These are phyloP conservation scores for Mactromeris polynyma DNA, from an alignment of 2,888 invertebrate genomes.

Conservation along the genomic window DNA sequence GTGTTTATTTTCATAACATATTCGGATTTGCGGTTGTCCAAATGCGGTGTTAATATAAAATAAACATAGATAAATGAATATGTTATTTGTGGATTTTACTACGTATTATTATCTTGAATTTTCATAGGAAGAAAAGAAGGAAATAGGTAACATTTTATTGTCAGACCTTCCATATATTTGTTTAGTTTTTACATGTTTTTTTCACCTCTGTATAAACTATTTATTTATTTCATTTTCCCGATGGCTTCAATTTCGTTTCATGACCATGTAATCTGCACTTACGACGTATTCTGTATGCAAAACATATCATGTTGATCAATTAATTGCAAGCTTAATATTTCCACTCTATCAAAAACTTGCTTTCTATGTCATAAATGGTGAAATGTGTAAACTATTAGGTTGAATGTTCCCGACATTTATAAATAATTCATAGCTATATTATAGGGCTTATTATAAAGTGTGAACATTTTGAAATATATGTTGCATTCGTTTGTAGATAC, in stretches of 20 bases:
- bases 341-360: too few species aligned
- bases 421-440: too few species aligned
- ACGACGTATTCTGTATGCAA: too few species aligned
- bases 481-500: too few species aligned
- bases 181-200: neutral
- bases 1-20: neutral
- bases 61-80: neutral
- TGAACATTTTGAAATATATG: too few species aligned
- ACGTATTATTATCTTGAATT: neutral
- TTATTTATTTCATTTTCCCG: neutral
- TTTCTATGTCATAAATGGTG: too few species aligned
- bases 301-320: too few species aligned
- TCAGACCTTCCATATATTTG: neutral
- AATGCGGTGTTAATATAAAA: neutral
- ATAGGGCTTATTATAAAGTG: too few species aligned
- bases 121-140: neutral
- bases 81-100: neutral
- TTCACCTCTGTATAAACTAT: neutral
- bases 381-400: too few species aligned
- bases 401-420: too few species aligned
- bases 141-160: conserved; percentile 10
- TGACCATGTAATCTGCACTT: too few species aligned
- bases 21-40: neutral
- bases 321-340: too few species aligned
- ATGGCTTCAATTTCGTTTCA: neutral